These are phyloP conservation scores for Eulemur mongoz DNA, from an alignment of 2,797 vertebrate genomes.

Conservation along the genomic window DNA sequence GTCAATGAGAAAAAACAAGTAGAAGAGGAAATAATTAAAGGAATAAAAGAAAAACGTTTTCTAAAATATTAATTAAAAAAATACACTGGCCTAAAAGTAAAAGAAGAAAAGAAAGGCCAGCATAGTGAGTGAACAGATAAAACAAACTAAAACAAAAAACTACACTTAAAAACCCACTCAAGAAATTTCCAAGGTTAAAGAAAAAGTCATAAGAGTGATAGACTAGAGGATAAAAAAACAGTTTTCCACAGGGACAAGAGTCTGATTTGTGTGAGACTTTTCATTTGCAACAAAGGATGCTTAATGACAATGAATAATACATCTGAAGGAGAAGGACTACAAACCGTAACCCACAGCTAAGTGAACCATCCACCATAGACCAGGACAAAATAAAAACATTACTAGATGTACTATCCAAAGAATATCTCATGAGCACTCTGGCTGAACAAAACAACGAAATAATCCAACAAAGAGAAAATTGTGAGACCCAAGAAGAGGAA, in stretches of 20 bases:
- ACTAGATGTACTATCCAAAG: not conserved
- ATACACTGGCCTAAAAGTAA: not conserved
- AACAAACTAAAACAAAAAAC: not conserved
- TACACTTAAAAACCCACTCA: not conserved
- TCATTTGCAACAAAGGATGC: not conserved
- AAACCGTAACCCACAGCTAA: not conserved
- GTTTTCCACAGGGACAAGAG: not conserved
- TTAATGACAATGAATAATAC: not conserved
- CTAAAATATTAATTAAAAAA: not conserved
- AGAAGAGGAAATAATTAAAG: not conserved
- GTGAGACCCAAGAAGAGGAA: not conserved
- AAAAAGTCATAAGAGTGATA: not conserved
- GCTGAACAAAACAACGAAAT: not conserved
- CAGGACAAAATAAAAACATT: not conserved
- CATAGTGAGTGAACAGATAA: not conserved
- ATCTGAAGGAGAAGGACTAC: not conserved
- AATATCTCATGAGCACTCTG: not conserved
- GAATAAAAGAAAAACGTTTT: not conserved
- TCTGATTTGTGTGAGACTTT: not conserved
- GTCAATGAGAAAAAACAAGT: not conserved
- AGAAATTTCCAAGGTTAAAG: not conserved
- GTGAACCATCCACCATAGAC: not conserved
- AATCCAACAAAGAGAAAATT: not conserved
- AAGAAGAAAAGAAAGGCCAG: not conserved
- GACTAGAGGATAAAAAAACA: not conserved